Evolutionary conservation across 2,888 invertebrate genomes (phyloP), one percentile per base, ranked within the genome.

Genomic region (Podotricha telesiphe): DNA sequence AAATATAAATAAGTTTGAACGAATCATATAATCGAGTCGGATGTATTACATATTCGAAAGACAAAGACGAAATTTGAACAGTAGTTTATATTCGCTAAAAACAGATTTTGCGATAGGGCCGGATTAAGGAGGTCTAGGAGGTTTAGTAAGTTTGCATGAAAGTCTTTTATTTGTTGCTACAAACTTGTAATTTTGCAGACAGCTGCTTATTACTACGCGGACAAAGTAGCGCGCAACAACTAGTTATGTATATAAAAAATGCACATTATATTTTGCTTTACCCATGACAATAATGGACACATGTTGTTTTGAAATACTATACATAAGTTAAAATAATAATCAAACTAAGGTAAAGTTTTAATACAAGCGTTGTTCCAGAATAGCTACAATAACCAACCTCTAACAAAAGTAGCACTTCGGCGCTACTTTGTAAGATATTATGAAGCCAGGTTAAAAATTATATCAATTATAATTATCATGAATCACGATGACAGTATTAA

Each of bases 381-480:
- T 53, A 10, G 28, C 22, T 4, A n/a, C 28, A 53, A 13, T 51
- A 15, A 28, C 28, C n/a, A n/a, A n/a, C n/a, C 37, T 8, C 37
- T 8, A 4, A 37, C 28, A 50, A 15, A n/a, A 53, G 51, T 53
- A 51, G 7, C 22, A 51, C 11, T 22, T 15, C 7, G 6, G 20
- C 13, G 28, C 28, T n/a, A 53, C 53, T 17, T 28, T 53, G 53
- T 34, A 17, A 51, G 15, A 6, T 48, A 11, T 10, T 48, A 7
- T 19, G 19, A 51, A 20, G 22, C 20, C 17, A 22, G 11, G 20
- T 58, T n/a, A 22, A 58, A 42, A 42, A 22, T 22, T 8, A n/a
- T 42, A 59, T 42, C 58, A 42, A 59, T 59, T 59, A 59, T 42
- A 59, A 59, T 59, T 42, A 59, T 42, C 42, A 59, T 59, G 42